A percentile compares a stretch with the other conserved stretches of the same genome.
These are phyloP conservation scores for Sylvietta virens DNA, from an alignment of 2,113 vertebrate genomes.

Conservation along the genomic window DNA sequence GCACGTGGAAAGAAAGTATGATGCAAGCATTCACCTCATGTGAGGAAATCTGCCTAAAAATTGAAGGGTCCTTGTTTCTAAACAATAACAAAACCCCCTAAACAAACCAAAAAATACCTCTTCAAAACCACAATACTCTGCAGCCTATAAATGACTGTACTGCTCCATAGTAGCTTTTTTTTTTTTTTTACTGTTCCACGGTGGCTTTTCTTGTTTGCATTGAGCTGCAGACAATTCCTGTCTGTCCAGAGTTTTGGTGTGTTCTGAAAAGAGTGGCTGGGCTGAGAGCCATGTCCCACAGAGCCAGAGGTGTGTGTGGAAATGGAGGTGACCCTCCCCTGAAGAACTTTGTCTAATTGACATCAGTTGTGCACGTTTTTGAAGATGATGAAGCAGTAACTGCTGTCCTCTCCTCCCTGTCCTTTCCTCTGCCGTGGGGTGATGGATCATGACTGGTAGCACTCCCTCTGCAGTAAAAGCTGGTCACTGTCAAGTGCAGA, in stretches of 20 bases:
- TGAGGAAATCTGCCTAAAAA: neutral
- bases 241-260: neutral
- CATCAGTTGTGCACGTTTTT: fast-evolving
- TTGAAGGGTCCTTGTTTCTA: neutral
- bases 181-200: neutral
- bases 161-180: neutral
- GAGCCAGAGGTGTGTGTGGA: neutral
- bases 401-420: neutral
- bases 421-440: neutral
- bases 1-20: neutral
- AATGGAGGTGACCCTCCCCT: fast-evolving
- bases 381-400: neutral
- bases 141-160: neutral
- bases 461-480: neutral
- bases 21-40: neutral
- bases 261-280: fast-evolving
- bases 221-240: neutral
- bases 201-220: neutral
- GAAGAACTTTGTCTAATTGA: fast-evolving
- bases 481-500: neutral
- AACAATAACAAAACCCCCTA: neutral
- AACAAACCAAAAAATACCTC: neutral
- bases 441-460: neutral
- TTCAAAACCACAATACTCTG: neutral
- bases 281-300: fast-evolving